phyloP scores from a whole-genome alignment of 2,113 vertebrate species.

The Axis porcinus region DNA sequence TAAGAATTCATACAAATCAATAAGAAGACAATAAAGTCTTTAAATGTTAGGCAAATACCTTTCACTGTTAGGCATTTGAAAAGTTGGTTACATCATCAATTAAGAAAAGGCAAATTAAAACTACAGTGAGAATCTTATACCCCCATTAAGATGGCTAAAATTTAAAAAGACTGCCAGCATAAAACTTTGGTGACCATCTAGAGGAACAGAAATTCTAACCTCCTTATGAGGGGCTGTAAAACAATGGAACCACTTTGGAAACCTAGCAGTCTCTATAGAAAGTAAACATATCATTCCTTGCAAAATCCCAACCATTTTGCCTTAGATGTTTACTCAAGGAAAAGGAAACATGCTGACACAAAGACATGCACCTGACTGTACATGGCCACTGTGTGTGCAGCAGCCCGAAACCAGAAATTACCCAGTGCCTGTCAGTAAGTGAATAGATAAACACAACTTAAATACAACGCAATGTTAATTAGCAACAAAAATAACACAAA shows the following conservation, averaged over 20 bases:
- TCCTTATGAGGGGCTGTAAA: background rate
- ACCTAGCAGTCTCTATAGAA: background rate
- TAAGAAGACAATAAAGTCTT: background rate
- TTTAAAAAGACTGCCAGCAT: background rate
- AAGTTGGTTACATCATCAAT: background rate
- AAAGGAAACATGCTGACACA: background rate
- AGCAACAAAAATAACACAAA: conserved; percentile 4
- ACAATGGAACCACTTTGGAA: background rate
- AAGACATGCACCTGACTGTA: background rate
- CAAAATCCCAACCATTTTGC: background rate
- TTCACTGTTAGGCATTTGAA: background rate
- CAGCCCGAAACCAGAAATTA: background rate
- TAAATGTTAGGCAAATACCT: background rate
- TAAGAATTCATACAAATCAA: background rate
- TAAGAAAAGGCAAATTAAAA: background rate
- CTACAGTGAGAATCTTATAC: background rate
- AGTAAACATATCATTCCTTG: background rate
- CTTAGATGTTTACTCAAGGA: background rate
- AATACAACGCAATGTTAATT: background rate
- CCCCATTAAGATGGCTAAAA: background rate
- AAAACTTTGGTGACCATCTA: background rate
- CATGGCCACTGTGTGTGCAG: background rate
- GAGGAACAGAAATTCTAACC: background rate
- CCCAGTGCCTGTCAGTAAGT: background rate
- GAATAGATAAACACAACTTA: background rate